Percentiles rank a stretch among this genome's conserved stretches.
These are phyloP conservation scores for Burhinus bistriatus DNA, from an alignment of 2,113 vertebrate genomes.

Conservation along the genomic window DNA sequence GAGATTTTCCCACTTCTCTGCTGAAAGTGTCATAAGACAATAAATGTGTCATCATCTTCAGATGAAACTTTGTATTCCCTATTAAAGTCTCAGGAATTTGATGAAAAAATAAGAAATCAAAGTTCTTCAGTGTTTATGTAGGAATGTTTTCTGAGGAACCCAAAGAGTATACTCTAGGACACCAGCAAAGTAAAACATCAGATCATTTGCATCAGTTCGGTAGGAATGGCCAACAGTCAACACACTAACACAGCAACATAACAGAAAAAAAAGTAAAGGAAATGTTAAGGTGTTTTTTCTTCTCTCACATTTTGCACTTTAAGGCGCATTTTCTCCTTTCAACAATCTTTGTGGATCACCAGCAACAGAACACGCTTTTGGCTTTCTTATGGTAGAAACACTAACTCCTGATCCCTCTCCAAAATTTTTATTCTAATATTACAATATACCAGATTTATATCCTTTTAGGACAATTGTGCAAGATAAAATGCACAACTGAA, in stretches of 20 bases:
- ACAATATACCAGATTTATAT: neutral
- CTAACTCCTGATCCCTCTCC: neutral
- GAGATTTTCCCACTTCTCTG: neutral
- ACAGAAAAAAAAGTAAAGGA: neutral
- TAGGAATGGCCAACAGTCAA: neutral
- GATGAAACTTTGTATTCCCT: neutral
- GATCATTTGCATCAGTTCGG: neutral
- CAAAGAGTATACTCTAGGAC: neutral
- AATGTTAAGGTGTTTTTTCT: neutral
- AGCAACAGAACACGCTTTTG: accelerated
- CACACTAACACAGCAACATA: accelerated
- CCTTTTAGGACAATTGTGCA: neutral
- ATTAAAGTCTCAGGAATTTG: neutral
- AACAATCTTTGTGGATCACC: neutral
- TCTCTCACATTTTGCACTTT: neutral
- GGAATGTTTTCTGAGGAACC: neutral
- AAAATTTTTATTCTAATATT: neutral
- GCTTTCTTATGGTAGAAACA: neutral
- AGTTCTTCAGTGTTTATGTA: neutral
- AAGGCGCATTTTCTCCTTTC: neutral
- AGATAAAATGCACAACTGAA: neutral
- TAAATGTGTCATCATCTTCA: neutral
- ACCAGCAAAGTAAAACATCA: accelerated
- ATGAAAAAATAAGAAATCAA: neutral
- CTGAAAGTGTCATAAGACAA: neutral